These are phyloP conservation scores for Maccullochella peelii DNA, from an alignment of 2,113 vertebrate species.

Conservation along the genomic window DNA sequence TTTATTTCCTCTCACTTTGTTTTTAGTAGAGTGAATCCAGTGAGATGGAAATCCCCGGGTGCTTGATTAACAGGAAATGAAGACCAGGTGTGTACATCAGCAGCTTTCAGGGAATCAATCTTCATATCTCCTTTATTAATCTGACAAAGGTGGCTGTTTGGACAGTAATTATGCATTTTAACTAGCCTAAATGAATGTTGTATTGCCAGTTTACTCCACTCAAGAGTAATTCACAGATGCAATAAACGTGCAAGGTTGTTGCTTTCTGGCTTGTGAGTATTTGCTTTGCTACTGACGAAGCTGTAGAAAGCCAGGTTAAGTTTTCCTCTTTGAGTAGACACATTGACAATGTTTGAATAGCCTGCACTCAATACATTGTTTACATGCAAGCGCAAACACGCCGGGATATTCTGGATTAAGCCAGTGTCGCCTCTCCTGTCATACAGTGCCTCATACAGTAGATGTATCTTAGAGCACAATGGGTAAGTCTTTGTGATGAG, in stretches of 20 bases:
- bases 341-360: neutral
- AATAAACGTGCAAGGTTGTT: neutral
- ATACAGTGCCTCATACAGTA: neutral
- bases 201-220: neutral
- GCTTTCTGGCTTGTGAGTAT: neutral
- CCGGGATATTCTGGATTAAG: constrained; percentile 10
- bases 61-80: neutral
- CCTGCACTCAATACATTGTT: neutral
- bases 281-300: neutral
- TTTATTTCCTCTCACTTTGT: neutral
- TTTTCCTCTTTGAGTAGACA: neutral
- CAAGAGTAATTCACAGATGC: neutral
- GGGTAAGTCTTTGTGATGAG: neutral
- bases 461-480: neutral
- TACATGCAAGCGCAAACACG: constrained; percentile 1
- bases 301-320: too few relatives aligned
- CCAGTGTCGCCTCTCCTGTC: neutral
- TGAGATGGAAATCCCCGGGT: neutral
- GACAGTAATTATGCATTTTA: neutral
- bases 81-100: constrained; percentile 6
- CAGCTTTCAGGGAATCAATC: neutral
- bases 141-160: neutral
- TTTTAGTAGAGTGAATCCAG: constrained; percentile 2
- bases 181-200: neutral
- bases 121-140: neutral